phyloP scores from a whole-genome alignment of 1,140 invertebrate genomes.

The Sycophaga agraensis region DNA sequence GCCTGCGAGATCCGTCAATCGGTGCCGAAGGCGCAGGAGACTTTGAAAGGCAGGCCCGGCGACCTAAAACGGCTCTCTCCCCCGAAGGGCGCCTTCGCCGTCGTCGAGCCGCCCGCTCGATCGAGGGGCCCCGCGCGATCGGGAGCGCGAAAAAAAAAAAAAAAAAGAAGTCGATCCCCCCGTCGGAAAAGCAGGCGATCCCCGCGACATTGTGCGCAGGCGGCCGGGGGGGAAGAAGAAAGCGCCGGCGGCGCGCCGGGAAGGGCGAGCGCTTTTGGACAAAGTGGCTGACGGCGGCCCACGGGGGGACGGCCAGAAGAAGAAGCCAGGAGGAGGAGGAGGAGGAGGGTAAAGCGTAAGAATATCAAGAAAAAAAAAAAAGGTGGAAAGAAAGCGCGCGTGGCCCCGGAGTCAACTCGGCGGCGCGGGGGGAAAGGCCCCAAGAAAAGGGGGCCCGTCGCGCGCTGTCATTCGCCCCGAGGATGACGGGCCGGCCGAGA shows the following conservation, averaged over 20 bases:
- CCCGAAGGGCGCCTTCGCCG: too few species aligned
- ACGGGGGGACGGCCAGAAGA: not conserved
- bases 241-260: too few species aligned
- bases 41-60: too few species aligned
- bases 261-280: too few species aligned
- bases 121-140: too few species aligned
- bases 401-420: too few species aligned
- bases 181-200: conserved; percentile 5
- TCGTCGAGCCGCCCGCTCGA: too few species aligned
- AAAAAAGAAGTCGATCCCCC: conserved; percentile 14
- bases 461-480: not conserved
- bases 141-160: not conserved
- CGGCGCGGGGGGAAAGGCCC: not conserved
- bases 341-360: not conserved
- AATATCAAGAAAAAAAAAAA: conserved; percentile 4
- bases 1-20: too few species aligned
- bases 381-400: too few species aligned
- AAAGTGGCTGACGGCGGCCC: not conserved
- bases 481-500: not conserved
- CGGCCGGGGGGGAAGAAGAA: conserved; percentile 20
- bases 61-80: too few species aligned
- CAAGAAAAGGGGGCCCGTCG: not conserved
- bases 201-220: not conserved
- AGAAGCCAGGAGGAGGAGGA: not conserved
- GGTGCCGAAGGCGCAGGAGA: too few species aligned